Percentiles rank a stretch among this genome's conserved stretches.
Evolutionary conservation across 2,888 invertebrate genomes (phyloP).

Genomic region (Lasius platythorax): DNA sequence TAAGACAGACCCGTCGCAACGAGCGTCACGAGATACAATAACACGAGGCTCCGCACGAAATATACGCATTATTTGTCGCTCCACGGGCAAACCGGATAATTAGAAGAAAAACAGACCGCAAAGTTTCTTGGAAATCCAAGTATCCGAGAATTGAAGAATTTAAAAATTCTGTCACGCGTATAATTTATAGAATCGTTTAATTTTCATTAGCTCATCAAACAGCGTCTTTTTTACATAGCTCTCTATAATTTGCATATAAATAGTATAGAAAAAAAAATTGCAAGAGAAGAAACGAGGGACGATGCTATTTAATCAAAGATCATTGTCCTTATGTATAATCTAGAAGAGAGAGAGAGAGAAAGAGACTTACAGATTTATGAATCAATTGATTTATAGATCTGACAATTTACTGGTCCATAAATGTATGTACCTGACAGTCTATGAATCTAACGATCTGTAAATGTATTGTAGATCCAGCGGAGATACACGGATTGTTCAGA

Average conservation of each 20-base stretch:
- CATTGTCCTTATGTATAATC: constrained; percentile 28
- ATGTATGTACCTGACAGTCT: constrained; percentile 25
- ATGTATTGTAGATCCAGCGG: constrained; percentile 38
- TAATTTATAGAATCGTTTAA: constrained; percentile 1
- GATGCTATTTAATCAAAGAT: constrained; percentile 11
- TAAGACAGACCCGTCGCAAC: constrained; percentile 22
- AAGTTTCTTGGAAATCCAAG: constrained; percentile 20
- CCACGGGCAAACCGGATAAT: constrained; percentile 7
- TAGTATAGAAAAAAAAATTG: not conserved
- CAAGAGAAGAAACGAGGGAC: not conserved
- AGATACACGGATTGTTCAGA: constrained; percentile 6
- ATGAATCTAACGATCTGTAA: constrained; percentile 23
- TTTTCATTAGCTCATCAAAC: not conserved
- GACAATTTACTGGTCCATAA: constrained; percentile 11
- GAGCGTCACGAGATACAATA: constrained; percentile 35
- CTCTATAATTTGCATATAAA: constrained; percentile 12
- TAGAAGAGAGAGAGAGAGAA: not conserved
- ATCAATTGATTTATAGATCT: constrained; percentile 50
- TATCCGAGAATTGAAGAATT: constrained; percentile 9
- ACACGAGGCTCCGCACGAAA: constrained; percentile 27
- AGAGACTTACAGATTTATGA: constrained; percentile 25
- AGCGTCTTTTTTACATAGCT: not conserved
- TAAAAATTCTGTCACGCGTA: not conserved
- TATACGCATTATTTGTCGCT: constrained; percentile 40
- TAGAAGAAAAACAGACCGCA: constrained; percentile 12